Conservation (phyloP, 1,140 invertebrate genomes). For the Pachypsylla venusta region DNA sequence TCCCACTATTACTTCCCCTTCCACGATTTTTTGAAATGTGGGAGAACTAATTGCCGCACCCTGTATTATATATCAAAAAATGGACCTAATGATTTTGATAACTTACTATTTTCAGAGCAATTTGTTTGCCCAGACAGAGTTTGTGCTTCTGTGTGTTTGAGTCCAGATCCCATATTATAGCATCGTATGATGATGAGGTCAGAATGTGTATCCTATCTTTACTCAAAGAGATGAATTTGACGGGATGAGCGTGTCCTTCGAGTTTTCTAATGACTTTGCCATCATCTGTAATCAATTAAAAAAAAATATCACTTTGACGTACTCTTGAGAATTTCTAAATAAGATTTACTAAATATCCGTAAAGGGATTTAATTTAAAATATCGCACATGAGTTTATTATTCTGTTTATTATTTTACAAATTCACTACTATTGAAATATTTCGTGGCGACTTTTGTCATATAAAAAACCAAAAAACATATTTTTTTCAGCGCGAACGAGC, state of each 20-base stretch:
- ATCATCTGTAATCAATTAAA: neutral
- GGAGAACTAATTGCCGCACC: neutral
- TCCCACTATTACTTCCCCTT: too few species aligned
- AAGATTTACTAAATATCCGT: neutral
- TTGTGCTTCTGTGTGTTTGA: slow-evolving; percentile 21
- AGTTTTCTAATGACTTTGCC: slow-evolving; percentile 14
- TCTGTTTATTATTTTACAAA: neutral
- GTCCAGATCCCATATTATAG: slow-evolving; percentile 44
- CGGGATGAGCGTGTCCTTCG: slow-evolving; percentile 37
- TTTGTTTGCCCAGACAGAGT: neutral
- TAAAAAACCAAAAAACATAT: neutral
- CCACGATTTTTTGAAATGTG: neutral
- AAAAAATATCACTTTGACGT: neutral
- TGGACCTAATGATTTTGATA: neutral
- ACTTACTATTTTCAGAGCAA: neutral
- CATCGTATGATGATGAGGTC: slow-evolving; percentile 41
- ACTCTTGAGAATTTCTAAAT: neutral
- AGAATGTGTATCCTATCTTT: slow-evolving; percentile 37
- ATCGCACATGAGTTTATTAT: neutral
- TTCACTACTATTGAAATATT: neutral
- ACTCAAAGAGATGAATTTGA: slow-evolving; percentile 43
- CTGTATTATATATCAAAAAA: neutral
- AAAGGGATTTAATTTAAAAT: neutral
- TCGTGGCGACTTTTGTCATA: neutral
- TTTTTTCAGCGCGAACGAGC: too few species aligned